Conservation (phyloP, 1,140 invertebrate species). For the Euura lappo region DNA sequence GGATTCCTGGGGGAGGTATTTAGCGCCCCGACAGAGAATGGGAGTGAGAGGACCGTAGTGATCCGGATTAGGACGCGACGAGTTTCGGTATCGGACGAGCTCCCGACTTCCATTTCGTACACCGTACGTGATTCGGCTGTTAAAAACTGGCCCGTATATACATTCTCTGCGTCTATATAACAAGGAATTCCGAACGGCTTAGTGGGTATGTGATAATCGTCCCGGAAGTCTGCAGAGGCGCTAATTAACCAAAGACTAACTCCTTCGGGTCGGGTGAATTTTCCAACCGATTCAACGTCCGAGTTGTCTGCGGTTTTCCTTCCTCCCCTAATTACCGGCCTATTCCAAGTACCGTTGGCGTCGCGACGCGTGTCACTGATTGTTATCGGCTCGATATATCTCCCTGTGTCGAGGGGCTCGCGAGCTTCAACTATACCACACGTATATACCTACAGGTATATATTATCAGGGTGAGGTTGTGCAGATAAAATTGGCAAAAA, state of each 20-base stretch:
- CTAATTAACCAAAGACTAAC: slow-evolving; percentile 7
- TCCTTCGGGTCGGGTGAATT: slow-evolving; percentile 2
- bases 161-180: too few species aligned
- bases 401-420: background rate
- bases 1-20: slow-evolving; percentile 5
- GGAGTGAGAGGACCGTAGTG: background rate
- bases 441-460: background rate
- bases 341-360: background rate
- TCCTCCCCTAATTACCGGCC: background rate
- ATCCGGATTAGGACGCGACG: slow-evolving; percentile 4
- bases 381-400: slow-evolving; percentile 4
- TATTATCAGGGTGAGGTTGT: background rate
- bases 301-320: slow-evolving; percentile 5
- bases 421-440: too few species aligned
- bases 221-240: background rate
- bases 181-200: too few species aligned
- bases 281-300: background rate
- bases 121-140: too few species aligned
- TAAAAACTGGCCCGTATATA: too few species aligned
- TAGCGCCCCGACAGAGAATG: background rate
- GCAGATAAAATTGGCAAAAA: background rate
- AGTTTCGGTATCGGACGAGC: background rate
- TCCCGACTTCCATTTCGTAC: background rate
- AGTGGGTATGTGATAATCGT: background rate
- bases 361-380: slow-evolving; percentile 4